Percentiles rank a stretch among this genome's conserved stretches.
These are phyloP conservation scores for Theristicus caerulescens DNA, from an alignment of 2,113 vertebrate species.

Conservation along the genomic window DNA sequence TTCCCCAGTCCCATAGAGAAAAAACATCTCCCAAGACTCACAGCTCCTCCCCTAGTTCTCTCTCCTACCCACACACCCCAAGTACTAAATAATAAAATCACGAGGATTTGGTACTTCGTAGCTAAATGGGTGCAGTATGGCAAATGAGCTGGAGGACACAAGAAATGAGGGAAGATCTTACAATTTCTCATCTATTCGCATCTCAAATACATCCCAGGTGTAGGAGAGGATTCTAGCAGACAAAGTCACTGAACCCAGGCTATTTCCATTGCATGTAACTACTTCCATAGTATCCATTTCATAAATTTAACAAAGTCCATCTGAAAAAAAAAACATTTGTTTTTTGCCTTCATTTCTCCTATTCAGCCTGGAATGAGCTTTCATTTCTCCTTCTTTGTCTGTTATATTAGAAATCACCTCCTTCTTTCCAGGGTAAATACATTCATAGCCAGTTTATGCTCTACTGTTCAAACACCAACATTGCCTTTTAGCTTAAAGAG, in stretches of 20 bases:
- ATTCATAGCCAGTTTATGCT: background rate
- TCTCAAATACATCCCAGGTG: background rate
- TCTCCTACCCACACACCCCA: background rate
- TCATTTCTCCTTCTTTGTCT: background rate
- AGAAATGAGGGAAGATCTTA: background rate
- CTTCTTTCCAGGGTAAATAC: background rate
- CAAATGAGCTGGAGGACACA: background rate
- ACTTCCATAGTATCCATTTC: background rate
- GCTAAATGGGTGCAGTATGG: background rate
- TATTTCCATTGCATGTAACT: background rate
- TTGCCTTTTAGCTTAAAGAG: background rate
- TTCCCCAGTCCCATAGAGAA: background rate
- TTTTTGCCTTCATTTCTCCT: background rate
- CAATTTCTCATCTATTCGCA: background rate
- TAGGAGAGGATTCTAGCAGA: background rate
- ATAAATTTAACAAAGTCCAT: background rate
- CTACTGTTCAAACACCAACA: background rate
- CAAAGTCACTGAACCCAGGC: background rate
- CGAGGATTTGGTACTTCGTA: background rate
- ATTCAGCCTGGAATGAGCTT: background rate
- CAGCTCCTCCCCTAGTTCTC: background rate
- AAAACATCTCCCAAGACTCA: background rate
- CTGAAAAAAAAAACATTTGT: background rate
- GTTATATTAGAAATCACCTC: background rate
- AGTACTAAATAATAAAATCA: background rate